Evolutionary conservation across 2,113 vertebrate species (phyloP).

Genomic region (Tetrao urogallus): DNA sequence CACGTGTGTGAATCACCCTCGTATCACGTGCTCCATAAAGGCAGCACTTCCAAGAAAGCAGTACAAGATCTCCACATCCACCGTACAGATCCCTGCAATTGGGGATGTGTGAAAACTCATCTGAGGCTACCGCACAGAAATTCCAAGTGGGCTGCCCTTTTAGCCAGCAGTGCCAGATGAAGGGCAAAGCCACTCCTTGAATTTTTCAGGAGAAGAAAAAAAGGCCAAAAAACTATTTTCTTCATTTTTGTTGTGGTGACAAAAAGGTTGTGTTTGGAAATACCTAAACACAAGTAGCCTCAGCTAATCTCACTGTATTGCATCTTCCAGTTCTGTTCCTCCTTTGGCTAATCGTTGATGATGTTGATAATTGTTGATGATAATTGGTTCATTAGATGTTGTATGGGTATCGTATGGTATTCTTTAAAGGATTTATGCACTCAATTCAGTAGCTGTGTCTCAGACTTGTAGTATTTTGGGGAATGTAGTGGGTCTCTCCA

Average conservation of each 20-base stretch:
- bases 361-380: background rate
- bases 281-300: background rate
- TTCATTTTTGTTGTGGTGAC: background rate
- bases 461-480: background rate
- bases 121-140: background rate
- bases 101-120: background rate
- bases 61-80: background rate
- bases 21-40: rapidly evolving
- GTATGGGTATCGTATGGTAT: background rate
- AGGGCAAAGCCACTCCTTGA: background rate
- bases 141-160: background rate
- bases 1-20: background rate
- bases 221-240: background rate
- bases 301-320: background rate
- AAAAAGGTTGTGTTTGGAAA: background rate
- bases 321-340: background rate
- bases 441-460: rapidly evolving
- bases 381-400: background rate
- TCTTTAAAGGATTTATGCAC: background rate
- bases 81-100: background rate
- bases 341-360: background rate
- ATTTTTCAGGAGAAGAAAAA: background rate
- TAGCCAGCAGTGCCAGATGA: background rate
- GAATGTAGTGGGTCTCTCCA: background rate
- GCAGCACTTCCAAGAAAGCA: rapidly evolving